A percentile compares a stretch with the other conserved stretches of the same genome.
These are phyloP conservation scores for Toxostoma redivivum DNA, from an alignment of 2,113 vertebrate genomes.

Conservation along the genomic window DNA sequence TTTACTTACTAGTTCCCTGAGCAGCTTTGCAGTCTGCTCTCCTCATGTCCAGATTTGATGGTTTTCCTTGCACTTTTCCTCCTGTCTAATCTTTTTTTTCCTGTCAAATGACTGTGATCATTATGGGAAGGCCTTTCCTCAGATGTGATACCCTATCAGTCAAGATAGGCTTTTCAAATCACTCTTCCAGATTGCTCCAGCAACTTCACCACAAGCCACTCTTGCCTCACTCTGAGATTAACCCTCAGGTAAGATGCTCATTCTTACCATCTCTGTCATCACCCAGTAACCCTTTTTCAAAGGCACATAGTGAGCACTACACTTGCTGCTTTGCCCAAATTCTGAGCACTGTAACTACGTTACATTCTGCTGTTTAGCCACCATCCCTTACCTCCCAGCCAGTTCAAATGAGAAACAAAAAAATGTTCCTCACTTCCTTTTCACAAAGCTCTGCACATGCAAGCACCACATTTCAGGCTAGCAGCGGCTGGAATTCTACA, in stretches of 20 bases:
- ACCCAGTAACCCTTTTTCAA: background rate
- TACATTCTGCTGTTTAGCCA: background rate
- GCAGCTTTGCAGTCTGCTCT: too few species aligned
- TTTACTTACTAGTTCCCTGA: too few species aligned
- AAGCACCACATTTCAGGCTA: background rate
- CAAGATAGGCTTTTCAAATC: background rate
- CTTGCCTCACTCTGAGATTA: background rate
- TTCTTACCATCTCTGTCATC: background rate
- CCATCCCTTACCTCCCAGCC: background rate
- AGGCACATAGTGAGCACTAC: rapidly evolving
- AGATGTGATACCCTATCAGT: rapidly evolving
- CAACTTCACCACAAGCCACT: background rate
- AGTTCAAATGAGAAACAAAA: background rate
- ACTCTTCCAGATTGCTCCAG: background rate
- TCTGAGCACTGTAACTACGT: background rate
- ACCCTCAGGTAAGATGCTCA: background rate
- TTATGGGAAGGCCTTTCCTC: background rate
- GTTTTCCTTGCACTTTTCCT: too few species aligned
- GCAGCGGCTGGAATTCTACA: background rate
- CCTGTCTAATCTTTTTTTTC: too few species aligned
- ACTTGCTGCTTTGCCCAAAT: background rate
- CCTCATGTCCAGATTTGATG: too few species aligned
- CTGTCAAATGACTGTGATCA: rapidly evolving
- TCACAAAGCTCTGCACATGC: background rate
- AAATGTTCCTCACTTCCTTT: background rate